Evolutionary conservation across 2,888 invertebrate species (phyloP).

Genomic region (Ophion obscuratus): DNA sequence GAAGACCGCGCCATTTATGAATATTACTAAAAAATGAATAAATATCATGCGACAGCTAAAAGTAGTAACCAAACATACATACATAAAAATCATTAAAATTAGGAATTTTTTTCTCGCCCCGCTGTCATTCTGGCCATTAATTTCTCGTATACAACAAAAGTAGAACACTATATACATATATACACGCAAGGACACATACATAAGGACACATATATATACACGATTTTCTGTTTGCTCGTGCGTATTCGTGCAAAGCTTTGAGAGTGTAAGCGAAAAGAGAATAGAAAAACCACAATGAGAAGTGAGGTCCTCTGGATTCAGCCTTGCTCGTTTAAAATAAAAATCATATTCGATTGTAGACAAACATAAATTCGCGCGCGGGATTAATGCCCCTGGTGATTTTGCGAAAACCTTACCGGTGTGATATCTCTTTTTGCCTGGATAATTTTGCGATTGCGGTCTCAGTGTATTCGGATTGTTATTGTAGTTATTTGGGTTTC

Average conservation of each 20-base stretch:
- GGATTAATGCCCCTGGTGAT: neutral
- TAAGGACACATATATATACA: neutral
- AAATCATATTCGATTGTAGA: neutral
- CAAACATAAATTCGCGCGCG: neutral
- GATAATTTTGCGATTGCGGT: conserved; percentile 78
- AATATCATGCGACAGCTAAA: no score
- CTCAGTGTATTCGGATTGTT: conserved; percentile 72
- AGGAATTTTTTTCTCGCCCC: no score
- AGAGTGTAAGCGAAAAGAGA: conserved; percentile 11
- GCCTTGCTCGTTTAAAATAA: neutral
- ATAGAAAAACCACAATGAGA: conserved; percentile 15
- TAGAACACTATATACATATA: no score
- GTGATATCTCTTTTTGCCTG: conserved; percentile 80
- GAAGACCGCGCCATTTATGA: no score
- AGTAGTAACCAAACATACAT: no score
- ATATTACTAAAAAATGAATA: no score
- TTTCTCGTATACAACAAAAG: no score
- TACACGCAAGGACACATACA: no score
- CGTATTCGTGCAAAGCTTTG: conserved; percentile 33
- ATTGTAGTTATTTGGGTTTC: conserved; percentile 66
- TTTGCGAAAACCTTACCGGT: conserved; percentile 72
- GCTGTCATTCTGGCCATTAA: no score
- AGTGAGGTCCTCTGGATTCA: conserved; percentile 56
- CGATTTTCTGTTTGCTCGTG: neutral
- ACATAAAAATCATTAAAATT: no score